A percentile compares a stretch with the other conserved stretches of the same genome.
Conservation (phyloP, 2,888 invertebrate genomes). For the Pristionchus entomophagus region DNA sequence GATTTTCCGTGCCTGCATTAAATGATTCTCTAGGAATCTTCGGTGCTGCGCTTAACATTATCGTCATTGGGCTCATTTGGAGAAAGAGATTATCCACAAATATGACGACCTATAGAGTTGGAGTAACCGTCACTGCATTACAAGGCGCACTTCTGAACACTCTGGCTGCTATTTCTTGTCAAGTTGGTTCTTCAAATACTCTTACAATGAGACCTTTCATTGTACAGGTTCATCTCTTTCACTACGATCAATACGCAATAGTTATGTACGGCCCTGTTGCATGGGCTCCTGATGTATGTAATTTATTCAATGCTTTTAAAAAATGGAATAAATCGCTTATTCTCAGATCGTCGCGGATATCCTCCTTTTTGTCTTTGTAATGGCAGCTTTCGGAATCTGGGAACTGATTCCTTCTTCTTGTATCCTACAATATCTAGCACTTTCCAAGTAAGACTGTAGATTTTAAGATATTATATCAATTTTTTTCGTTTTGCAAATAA, state of each 20-base stretch:
- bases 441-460: not conserved
- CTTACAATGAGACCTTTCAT: no score
- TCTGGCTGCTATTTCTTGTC: not conserved
- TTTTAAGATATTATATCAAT: no score
- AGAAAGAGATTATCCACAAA: not conserved
- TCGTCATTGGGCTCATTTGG: not conserved
- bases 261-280: not conserved
- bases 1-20: not conserved
- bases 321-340: no score
- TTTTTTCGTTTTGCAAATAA: no score
- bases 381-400: slow-evolving; percentile 18
- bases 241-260: slow-evolving; percentile 2
- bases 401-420: slow-evolving; percentile 1
- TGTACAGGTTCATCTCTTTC: slow-evolving; percentile 12
- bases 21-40: not conserved
- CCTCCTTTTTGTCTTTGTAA: slow-evolving; percentile 2
- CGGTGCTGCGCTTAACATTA: not conserved
- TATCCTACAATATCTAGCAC: slow-evolving; percentile 1
- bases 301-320: no score
- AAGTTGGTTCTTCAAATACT: not conserved
- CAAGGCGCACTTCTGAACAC: not conserved
- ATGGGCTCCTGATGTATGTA: not conserved
- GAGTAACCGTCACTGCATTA: not conserved
- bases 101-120: not conserved
- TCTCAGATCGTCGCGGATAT: not conserved